Conservation (phyloP, 1,140 invertebrate genomes). For the Amphibalanus amphitrite region DNA sequence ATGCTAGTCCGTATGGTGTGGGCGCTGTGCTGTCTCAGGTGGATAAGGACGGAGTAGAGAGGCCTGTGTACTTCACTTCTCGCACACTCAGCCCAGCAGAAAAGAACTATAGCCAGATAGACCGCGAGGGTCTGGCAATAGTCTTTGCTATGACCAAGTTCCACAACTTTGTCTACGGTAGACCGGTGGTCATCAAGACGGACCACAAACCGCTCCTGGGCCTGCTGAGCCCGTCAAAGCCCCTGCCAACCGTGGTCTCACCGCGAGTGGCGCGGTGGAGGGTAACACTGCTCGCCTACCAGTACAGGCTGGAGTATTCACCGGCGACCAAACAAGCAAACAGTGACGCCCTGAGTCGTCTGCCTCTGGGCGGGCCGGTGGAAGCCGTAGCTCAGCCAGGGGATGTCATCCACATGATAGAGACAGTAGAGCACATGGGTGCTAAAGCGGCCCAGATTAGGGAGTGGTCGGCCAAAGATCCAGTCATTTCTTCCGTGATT, state of each 20-base stretch:
- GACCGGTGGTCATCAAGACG: neutral
- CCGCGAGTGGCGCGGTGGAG: neutral
- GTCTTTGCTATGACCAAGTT: neutral
- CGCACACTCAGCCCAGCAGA: neutral
- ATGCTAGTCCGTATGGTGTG: neutral
- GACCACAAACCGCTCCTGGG: neutral
- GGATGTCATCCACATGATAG: too few relatives aligned
- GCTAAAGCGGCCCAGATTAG: constrained; percentile 22
- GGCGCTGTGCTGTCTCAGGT: neutral
- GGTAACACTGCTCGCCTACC: neutral
- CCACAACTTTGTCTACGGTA: neutral
- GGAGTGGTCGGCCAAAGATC: too few relatives aligned
- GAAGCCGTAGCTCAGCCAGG: too few relatives aligned
- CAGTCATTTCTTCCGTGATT: too few relatives aligned
- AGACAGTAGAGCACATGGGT: too few relatives aligned
- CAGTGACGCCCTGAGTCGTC: neutral
- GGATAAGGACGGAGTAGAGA: neutral
- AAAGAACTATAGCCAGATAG: neutral
- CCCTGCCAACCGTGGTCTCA: neutral
- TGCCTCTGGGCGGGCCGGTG: neutral
- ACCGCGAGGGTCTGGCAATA: neutral
- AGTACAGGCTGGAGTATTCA: neutral
- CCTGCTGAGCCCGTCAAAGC: neutral
- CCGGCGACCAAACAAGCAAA: neutral
- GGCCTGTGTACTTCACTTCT: neutral